Percentiles rank a stretch among this genome's conserved stretches.
These are phyloP conservation scores for Oenanthe oenanthe DNA, from an alignment of 2,113 vertebrate genomes.

Conservation along the genomic window DNA sequence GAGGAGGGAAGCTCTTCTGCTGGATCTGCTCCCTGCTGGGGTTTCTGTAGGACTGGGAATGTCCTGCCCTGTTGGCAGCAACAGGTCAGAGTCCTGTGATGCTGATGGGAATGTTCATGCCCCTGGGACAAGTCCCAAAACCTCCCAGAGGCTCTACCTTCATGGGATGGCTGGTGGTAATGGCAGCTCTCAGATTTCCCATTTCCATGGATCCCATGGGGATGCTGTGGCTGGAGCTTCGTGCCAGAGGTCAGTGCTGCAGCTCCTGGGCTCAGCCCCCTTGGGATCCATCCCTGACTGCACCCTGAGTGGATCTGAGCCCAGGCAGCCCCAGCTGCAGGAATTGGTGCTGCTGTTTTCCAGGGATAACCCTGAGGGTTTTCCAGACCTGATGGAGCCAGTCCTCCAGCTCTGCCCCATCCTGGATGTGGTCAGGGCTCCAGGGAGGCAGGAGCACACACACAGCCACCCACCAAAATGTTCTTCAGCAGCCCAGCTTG, in stretches of 20 bases:
- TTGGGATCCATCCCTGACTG: neutral
- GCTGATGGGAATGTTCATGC: neutral
- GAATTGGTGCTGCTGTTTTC: neutral
- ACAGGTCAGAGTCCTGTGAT: accelerated
- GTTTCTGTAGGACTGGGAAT: neutral
- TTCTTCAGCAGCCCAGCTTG: neutral
- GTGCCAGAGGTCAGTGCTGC: neutral
- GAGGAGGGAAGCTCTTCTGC: neutral
- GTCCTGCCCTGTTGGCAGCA: neutral
- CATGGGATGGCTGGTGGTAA: neutral
- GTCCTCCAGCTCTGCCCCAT: neutral
- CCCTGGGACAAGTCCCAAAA: neutral
- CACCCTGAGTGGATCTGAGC: accelerated
- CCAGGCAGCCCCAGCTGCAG: accelerated
- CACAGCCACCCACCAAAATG: neutral
- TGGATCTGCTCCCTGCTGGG: neutral
- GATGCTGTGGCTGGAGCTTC: neutral
- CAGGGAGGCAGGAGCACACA: neutral
- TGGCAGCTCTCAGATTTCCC: neutral
- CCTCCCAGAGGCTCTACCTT: neutral
- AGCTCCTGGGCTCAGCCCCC: neutral
- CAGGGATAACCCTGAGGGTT: neutral
- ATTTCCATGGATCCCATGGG: accelerated
- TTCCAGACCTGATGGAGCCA: neutral
- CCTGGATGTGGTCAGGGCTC: neutral